phyloP scores from a whole-genome alignment of 2,113 vertebrate species.

The Aegotheles bennettii region DNA sequence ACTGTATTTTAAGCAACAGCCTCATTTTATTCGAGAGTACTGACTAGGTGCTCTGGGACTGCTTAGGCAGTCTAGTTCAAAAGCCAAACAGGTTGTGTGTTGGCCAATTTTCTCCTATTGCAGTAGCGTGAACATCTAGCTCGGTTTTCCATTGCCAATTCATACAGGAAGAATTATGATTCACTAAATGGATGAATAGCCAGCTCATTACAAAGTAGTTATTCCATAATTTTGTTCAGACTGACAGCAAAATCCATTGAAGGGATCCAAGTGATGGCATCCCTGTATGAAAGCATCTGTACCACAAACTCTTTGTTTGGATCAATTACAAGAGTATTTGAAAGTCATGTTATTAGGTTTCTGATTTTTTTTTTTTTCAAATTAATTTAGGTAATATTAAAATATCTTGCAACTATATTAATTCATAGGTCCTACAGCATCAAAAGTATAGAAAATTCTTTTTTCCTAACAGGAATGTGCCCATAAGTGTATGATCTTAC shows the following conservation, averaged over 20 bases:
- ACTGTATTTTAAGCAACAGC: neutral
- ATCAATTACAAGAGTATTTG: neutral
- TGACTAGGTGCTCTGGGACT: neutral
- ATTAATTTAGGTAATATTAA: neutral
- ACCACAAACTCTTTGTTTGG: neutral
- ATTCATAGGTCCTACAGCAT: neutral
- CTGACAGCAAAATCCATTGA: neutral
- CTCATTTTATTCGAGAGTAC: neutral
- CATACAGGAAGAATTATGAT: constrained; percentile 9
- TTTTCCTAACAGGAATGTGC: neutral
- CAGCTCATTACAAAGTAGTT: constrained; percentile 19
- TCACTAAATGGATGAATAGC: neutral
- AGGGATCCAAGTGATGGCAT: neutral
- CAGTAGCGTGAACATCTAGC: neutral
- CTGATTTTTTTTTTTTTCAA: neutral
- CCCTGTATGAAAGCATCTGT: neutral
- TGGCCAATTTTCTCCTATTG: constrained; percentile 6
- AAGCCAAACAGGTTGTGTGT: neutral
- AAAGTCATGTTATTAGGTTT: neutral
- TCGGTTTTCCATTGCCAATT: constrained; percentile 24
- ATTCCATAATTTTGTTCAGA: constrained; percentile 23
- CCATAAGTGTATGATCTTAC: neutral
- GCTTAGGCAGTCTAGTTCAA: neutral
- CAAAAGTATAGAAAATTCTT: neutral
- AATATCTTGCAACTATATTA: neutral